Base-by-base conservation (phyloP, 2,113 vertebrate species). In the Rutilus rutilus region DNA sequence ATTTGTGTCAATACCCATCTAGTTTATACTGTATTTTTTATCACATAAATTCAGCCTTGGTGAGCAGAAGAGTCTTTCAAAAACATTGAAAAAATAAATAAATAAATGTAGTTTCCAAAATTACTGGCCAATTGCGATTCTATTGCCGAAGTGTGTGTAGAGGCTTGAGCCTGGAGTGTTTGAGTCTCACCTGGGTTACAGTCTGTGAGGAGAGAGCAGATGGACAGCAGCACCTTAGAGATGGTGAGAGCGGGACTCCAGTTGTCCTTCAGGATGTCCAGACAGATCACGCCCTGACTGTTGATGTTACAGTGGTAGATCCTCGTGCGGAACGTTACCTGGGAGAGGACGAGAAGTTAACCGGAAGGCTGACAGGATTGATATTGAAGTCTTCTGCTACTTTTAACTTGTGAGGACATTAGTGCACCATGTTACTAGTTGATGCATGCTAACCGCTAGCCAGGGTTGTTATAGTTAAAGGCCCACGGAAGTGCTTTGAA, bases 221-320 rank as follows among this genome's bases (percentile, higher is more conserved):
- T 97, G 87, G 96, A 97, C 79, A 97, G 96, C 69, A 97, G 96
- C 82, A 97, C 96, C 94, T 97, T 97, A 79, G 96, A 97, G 92
- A 97, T 90, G 87, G 89, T 90, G 82, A 90, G 89, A 3, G 89
- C 89, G 12, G 89, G 89, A 87, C 89, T 90, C 89, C 89, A 90
- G 89, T 90, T 90, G 83, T 90, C 89, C 85, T 90, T 90, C 83
- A 90, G 79, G 74, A 90, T 90, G 87, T 90, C 96, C 93, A 97
- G 93, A 88, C 96, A 97, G 93, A 97, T 97, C 90, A 97, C 96
- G 0, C 96, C 96, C 92, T 97, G 96, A 92, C 96, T 97, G 94
- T 97, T 97, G 84, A 97, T 97, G 80, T 97, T 97, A 93, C 96
- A 97, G 93, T 97, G 96, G 87, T 97, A 97, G 93, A 97, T 97